A percentile compares a stretch with the other conserved stretches of the same genome.
Evolutionary conservation across 2,797 vertebrate species (phyloP).

Genomic region (Gymnodraco acuticeps): DNA sequence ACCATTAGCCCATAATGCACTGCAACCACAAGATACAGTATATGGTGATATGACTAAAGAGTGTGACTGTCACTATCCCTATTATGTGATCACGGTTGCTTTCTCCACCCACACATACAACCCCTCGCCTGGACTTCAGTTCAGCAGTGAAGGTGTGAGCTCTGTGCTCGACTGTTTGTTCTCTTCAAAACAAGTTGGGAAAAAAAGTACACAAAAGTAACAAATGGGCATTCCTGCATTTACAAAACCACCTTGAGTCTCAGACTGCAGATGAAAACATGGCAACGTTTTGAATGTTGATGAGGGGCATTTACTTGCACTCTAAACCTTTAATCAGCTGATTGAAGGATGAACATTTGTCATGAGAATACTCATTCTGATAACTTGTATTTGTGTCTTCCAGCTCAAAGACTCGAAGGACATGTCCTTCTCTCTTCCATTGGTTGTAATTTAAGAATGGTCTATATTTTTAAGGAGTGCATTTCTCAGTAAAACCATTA

Average conservation of each 20-base stretch:
- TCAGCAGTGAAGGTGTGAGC: slow-evolving; percentile 29
- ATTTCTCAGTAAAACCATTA: not conserved
- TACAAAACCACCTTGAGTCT: slow-evolving; percentile 2
- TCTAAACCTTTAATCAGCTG: not conserved
- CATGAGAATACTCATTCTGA: not conserved
- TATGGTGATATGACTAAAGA: slow-evolving; percentile 5
- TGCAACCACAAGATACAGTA: slow-evolving; percentile 14
- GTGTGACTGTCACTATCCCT: slow-evolving; percentile 4
- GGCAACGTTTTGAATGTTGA: not conserved
- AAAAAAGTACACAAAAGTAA: slow-evolving; percentile 11
- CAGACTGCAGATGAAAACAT: not conserved
- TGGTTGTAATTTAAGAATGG: not conserved
- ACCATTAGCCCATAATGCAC: slow-evolving; percentile 6
- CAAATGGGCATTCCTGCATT: slow-evolving; percentile 8
- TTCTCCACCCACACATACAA: slow-evolving; percentile 29
- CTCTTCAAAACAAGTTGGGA: not conserved
- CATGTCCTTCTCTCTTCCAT: not conserved
- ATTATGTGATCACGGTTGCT: slow-evolving; percentile 7
- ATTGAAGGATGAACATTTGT: slow-evolving; percentile 10
- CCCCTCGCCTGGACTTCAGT: slow-evolving; percentile 14
- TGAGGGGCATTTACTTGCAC: not conserved
- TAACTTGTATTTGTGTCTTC: not conserved
- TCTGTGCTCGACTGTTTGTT: slow-evolving; percentile 16
- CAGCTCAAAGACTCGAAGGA: not conserved
- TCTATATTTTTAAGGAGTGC: not conserved